Percentiles rank a stretch among this genome's conserved stretches.
These are phyloP conservation scores for Aplocera efformata DNA, from an alignment of 2,888 invertebrate genomes.

Conservation along the genomic window DNA sequence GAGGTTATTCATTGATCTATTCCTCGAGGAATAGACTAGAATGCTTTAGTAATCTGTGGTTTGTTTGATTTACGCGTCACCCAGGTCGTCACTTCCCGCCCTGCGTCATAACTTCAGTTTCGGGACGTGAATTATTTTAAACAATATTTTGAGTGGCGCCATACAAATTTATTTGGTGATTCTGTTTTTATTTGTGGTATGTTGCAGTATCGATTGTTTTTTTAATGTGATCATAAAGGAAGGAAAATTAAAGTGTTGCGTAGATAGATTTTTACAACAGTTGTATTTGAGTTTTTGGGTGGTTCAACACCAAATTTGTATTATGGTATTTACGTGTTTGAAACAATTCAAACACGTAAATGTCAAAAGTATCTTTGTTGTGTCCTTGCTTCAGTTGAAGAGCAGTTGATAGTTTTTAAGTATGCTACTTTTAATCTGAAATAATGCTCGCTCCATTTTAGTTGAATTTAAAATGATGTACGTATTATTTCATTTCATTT, in stretches of 20 bases:
- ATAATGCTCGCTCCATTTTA: too few species aligned
- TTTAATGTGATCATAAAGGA: background rate
- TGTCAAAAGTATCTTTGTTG: constrained; percentile 26
- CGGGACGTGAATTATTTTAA: constrained; percentile 34
- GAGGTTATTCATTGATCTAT: background rate
- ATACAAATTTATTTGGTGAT: constrained; percentile 15
- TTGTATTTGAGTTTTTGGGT: too few species aligned
- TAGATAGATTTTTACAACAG: too few species aligned
- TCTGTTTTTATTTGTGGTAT: constrained; percentile 12
- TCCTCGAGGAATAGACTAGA: background rate
- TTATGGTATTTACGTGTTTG: too few species aligned
- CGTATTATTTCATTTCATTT: too few species aligned
- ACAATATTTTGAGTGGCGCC: constrained; percentile 19
- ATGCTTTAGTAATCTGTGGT: constrained; percentile 4
- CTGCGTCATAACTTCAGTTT: constrained; percentile 53
- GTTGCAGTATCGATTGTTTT: background rate
- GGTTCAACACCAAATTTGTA: too few species aligned
- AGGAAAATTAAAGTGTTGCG: too few species aligned
- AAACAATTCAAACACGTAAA: too few species aligned
- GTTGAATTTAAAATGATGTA: too few species aligned
- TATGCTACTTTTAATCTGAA: too few species aligned
- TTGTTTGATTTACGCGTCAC: constrained; percentile 59
- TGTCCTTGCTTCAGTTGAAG: too few species aligned
- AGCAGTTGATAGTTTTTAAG: too few species aligned
- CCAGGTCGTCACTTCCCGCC: constrained; percentile 73